These are phyloP conservation scores for Cheilosia impressa DNA, from an alignment of 2,888 invertebrate species.

Conservation along the genomic window DNA sequence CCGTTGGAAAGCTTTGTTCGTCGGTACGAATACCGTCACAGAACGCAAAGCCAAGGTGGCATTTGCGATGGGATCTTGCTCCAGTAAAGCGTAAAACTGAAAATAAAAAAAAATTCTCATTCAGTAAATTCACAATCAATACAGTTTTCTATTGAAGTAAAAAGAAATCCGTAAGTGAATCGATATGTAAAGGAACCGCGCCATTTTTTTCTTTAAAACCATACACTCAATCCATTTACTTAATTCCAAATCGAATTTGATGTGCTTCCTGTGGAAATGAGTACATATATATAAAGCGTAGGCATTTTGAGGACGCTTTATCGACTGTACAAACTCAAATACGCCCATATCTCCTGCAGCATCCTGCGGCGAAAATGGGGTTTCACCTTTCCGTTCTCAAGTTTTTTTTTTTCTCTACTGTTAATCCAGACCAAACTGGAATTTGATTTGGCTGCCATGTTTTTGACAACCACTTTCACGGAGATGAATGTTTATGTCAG, in stretches of 20 bases:
- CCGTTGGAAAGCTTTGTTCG: conserved; percentile 93
- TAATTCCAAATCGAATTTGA: conserved; percentile 57
- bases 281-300: conserved; percentile 20
- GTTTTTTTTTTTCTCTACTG: conserved; percentile 24
- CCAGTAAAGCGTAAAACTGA: conserved; percentile 91
- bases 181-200: neutral
- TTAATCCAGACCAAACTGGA: conserved; percentile 48
- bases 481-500: conserved; percentile 61
- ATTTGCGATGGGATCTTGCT: conserved; percentile 89
- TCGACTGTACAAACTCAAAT: conserved; percentile 23
- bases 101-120: conserved; percentile 82
- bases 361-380: conserved; percentile 61
- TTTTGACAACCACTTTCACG: conserved; percentile 66
- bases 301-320: conserved; percentile 37
- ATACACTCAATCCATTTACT: conserved; percentile 24
- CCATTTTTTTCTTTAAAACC: conserved; percentile 23
- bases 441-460: conserved; percentile 71
- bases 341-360: conserved; percentile 44
- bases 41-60: conserved; percentile 89
- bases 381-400: conserved; percentile 45
- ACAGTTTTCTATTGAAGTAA: too few relatives aligned
- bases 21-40: conserved; percentile 95
- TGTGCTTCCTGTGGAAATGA: conserved; percentile 21
- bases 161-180: too few relatives aligned
- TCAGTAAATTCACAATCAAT: too few relatives aligned